These are phyloP conservation scores for Saccostrea echinata DNA, from an alignment of 1,140 invertebrate species.

Conservation along the genomic window DNA sequence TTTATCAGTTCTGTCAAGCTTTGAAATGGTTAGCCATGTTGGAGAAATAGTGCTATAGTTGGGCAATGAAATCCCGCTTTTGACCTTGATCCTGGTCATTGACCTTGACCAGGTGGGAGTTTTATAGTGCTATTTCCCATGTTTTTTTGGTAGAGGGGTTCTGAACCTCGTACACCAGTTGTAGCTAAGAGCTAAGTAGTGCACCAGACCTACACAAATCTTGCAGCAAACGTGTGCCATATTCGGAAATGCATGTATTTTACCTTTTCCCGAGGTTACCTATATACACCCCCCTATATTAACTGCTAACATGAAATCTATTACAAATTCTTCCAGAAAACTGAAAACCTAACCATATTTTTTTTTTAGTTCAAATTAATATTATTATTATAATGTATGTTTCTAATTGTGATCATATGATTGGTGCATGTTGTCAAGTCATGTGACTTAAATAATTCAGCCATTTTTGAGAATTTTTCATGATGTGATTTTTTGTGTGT, in stretches of 20 bases:
- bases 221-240: constrained; percentile 50
- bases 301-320: constrained; percentile 15
- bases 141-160: constrained; percentile 33
- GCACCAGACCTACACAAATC: constrained; percentile 36
- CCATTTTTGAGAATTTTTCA: constrained; percentile 35
- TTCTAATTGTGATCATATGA: constrained; percentile 37
- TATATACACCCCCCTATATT: background rate
- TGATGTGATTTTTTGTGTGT: constrained; percentile 14
- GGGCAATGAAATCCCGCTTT: constrained; percentile 12
- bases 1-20: constrained; percentile 14
- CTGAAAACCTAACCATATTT: constrained; percentile 10
- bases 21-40: constrained; percentile 31
- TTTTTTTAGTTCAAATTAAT: constrained; percentile 36
- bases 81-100: constrained; percentile 2
- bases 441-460: constrained; percentile 37
- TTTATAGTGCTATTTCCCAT: background rate
- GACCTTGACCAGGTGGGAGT: background rate
- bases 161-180: constrained; percentile 29
- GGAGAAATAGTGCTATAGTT: constrained; percentile 38
- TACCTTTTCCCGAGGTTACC: constrained; percentile 5
- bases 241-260: constrained; percentile 44
- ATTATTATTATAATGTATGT: constrained; percentile 12
- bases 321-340: constrained; percentile 17
- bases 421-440: constrained; percentile 46
- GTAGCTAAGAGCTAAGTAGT: constrained; percentile 4